Percentiles rank a stretch among this genome's conserved stretches.
Conservation (phyloP, 2,888 invertebrate species). For the Pollenia labialis region DNA sequence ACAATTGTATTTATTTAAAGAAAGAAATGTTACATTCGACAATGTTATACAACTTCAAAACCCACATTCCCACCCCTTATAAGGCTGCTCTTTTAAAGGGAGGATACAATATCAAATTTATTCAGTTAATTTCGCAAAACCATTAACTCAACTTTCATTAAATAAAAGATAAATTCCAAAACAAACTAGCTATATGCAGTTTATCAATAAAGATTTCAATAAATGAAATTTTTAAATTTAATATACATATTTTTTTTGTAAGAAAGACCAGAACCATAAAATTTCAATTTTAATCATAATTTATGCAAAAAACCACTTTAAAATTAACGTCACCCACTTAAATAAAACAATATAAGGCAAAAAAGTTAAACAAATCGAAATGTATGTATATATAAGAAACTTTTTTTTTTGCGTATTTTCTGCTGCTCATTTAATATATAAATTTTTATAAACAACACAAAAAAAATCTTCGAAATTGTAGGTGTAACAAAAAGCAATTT, state of each 20-base stretch:
- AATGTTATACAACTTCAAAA: no score
- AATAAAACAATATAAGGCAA: not conserved
- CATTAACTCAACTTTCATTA: not conserved
- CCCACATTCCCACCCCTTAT: no score
- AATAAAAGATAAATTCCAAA: not conserved
- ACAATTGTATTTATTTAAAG: no score
- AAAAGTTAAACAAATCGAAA: not conserved
- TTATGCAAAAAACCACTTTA: constrained; percentile 47
- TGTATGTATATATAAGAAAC: not conserved
- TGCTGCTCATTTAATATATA: not conserved
- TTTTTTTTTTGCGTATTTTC: not conserved
- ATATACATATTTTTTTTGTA: not conserved
- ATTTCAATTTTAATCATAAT: constrained; percentile 39
- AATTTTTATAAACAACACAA: constrained; percentile 8
- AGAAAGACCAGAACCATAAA: not conserved
- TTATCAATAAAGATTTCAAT: constrained; percentile 61
- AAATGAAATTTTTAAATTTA: constrained; percentile 33
- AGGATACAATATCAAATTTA: not conserved
- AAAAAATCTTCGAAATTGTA: not conserved
- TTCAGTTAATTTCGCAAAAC: not conserved
- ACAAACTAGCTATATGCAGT: constrained; percentile 50
- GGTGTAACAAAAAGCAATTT: not conserved
- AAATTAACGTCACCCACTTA: constrained; percentile 35
- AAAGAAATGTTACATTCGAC: no score
- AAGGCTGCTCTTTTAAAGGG: no score